Percentiles rank a stretch among this genome's conserved stretches.
Evolutionary conservation across 2,113 vertebrate species (phyloP).

Genomic region (Microcebus jonahi): DNA sequence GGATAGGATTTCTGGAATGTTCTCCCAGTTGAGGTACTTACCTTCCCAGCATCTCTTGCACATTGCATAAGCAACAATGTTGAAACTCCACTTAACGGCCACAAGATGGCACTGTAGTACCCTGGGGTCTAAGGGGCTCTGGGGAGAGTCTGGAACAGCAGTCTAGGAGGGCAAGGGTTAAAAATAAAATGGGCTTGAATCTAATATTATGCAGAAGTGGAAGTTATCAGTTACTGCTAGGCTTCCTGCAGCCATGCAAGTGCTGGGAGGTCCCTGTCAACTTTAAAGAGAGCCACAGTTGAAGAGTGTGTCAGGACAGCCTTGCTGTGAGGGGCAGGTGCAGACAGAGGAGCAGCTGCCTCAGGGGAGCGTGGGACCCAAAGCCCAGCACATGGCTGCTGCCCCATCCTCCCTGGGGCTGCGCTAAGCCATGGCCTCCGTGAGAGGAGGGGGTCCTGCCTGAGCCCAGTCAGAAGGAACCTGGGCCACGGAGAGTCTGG

Average conservation of each 20-base stretch:
- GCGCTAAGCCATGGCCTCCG: accelerated
- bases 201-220: neutral
- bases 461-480: neutral
- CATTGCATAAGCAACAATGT: neutral
- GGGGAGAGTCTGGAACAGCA: neutral
- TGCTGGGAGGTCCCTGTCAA: neutral
- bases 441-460: neutral
- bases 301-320: neutral
- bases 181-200: neutral
- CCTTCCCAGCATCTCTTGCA: neutral
- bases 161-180: neutral
- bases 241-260: neutral
- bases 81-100: neutral
- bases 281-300: neutral
- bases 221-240: neutral
- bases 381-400: neutral
- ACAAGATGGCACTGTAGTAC: neutral
- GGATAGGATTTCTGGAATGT: neutral
- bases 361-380: too few species aligned
- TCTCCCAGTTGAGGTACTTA: too few species aligned
- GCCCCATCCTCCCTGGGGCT: neutral
- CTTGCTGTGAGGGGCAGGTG: neutral
- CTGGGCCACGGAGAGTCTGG: neutral
- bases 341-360: neutral
- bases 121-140: neutral